Conservation (phyloP, 2,888 invertebrate species). For the Odontomyia ornata region DNA sequence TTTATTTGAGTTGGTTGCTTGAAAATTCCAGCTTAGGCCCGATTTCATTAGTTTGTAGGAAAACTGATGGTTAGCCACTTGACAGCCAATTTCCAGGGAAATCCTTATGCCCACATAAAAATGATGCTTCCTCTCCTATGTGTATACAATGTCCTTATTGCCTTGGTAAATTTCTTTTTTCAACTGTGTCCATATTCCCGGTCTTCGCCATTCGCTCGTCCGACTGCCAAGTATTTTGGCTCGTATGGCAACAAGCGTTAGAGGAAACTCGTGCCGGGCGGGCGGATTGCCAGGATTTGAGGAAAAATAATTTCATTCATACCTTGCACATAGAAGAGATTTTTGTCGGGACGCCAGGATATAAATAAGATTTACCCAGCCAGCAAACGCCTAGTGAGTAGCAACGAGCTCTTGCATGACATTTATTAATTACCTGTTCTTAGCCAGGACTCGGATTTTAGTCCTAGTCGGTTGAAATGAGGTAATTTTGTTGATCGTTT, state of each 20-base stretch:
- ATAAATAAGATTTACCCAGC: slow-evolving; percentile 41
- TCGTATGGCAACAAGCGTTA: background rate
- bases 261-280: background rate
- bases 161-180: background rate
- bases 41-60: slow-evolving; percentile 37
- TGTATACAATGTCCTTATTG: slow-evolving; percentile 12
- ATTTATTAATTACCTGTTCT: slow-evolving; percentile 41
- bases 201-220: no score
- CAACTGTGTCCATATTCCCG: background rate
- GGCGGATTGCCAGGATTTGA: slow-evolving; percentile 9
- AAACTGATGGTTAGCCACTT: slow-evolving; percentile 37
- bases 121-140: background rate
- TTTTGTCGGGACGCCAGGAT: slow-evolving; percentile 5
- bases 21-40: slow-evolving; percentile 22
- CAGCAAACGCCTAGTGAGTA: slow-evolving; percentile 3
- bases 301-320: slow-evolving; percentile 33
- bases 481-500: slow-evolving; percentile 39
- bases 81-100: slow-evolving; percentile 30
- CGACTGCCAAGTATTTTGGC: background rate
- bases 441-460: slow-evolving; percentile 30
- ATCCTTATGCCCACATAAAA: background rate
- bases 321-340: slow-evolving; percentile 11
- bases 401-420: slow-evolving; percentile 27
- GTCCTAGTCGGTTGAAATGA: slow-evolving; percentile 33
- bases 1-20: no score